Evolutionary conservation across 2,797 vertebrate species (phyloP).

Genomic region (Hirundo rustica): DNA sequence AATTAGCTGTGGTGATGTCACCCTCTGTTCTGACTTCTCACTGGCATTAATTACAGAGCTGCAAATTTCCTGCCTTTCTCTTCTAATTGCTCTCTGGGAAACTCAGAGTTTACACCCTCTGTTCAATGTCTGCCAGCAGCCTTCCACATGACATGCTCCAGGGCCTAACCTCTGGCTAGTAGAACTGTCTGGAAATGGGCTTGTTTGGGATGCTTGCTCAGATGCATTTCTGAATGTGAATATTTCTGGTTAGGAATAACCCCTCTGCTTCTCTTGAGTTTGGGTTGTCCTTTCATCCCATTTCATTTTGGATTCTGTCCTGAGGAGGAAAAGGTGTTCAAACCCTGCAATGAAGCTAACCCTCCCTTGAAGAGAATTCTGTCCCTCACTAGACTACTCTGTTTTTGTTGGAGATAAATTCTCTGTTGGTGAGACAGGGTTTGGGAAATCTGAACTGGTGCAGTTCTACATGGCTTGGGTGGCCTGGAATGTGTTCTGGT

Average conservation of each 20-base stretch:
- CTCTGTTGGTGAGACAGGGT: background rate
- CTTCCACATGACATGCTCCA: background rate
- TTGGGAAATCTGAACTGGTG: background rate
- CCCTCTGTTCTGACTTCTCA: conserved; percentile 26
- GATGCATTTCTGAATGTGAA: background rate
- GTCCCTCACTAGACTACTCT: background rate
- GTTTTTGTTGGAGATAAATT: background rate
- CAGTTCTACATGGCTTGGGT: background rate
- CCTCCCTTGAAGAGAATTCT: background rate
- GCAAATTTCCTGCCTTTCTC: conserved; percentile 44
- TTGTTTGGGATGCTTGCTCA: background rate
- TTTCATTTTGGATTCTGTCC: background rate
- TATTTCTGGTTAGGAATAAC: background rate
- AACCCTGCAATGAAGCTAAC: background rate
- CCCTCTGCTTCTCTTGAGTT: background rate
- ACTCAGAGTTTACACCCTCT: background rate
- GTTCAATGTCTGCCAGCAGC: background rate
- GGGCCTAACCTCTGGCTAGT: background rate
- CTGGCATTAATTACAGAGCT: conserved; percentile 50
- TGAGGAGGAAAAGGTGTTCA: background rate
- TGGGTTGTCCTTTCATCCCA: background rate
- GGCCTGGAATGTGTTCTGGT: background rate
- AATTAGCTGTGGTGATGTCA: conserved; percentile 55
- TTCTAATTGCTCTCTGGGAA: conserved; percentile 27
- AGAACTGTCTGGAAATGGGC: background rate